Conservation (phyloP, 2,113 vertebrate species). For the Vidua macroura region DNA sequence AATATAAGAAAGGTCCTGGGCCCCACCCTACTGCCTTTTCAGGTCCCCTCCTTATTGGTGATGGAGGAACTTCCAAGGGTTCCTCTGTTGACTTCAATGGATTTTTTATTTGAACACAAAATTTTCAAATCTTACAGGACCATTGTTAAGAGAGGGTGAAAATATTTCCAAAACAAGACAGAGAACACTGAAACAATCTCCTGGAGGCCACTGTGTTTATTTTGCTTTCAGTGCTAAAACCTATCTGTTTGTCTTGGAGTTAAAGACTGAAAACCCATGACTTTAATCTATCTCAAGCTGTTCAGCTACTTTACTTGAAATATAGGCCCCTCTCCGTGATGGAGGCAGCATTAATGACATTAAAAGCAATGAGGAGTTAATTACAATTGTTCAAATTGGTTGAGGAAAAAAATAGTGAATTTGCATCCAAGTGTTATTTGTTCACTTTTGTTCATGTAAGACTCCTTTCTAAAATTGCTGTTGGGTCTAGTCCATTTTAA, state of each 20-base stretch:
- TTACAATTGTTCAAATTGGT: background rate
- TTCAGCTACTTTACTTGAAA: background rate
- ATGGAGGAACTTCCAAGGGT: background rate
- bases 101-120: background rate
- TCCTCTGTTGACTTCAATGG: background rate
- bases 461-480: background rate
- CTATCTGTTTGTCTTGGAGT: background rate
- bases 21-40: background rate
- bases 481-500: background rate
- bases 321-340: background rate
- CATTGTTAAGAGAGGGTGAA: rapidly evolving
- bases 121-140: background rate
- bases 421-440: background rate
- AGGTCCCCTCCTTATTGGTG: background rate
- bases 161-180: background rate
- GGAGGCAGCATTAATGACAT: background rate
- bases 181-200: background rate
- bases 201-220: background rate
- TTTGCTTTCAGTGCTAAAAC: background rate
- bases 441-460: background rate
- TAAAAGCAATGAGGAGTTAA: background rate
- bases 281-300: background rate
- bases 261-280: background rate
- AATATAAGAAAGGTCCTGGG: background rate
- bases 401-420: background rate